These are phyloP conservation scores for Microplitis manilae DNA, from an alignment of 2,888 invertebrate genomes.

Conservation along the genomic window DNA sequence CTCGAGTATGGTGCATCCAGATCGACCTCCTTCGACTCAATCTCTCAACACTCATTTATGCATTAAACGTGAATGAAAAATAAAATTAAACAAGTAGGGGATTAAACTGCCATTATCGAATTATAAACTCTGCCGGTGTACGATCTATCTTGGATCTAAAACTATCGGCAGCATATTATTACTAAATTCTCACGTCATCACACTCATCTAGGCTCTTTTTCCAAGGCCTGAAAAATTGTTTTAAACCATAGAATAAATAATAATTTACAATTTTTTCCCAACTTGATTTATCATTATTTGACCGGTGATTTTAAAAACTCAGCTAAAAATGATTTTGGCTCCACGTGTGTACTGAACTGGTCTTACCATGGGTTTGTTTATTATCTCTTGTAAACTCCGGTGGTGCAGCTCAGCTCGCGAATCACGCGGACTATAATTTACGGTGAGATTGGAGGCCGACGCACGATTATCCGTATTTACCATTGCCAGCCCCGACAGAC, in stretches of 20 bases:
- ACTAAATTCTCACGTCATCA: slow-evolving; percentile 71
- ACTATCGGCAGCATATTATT: slow-evolving; percentile 69
- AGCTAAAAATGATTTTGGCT: too few relatives aligned
- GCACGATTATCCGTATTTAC: slow-evolving; percentile 61
- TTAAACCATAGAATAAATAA: too few relatives aligned
- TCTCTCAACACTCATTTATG: not conserved
- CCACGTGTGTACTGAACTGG: too few relatives aligned
- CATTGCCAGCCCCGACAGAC: slow-evolving; percentile 51
- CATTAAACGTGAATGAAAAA: not conserved
- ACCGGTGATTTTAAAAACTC: too few relatives aligned
- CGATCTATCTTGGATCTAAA: slow-evolving; percentile 64
- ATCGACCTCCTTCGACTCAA: not conserved
- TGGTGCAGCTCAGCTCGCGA: slow-evolving; percentile 29
- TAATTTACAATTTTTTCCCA: too few relatives aligned
- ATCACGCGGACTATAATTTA: slow-evolving; percentile 55
- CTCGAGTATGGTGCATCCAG: not conserved
- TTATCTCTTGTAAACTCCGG: not conserved
- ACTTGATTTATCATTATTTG: too few relatives aligned
- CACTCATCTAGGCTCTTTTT: slow-evolving; percentile 35
- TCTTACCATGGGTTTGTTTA: slow-evolving; percentile 25
- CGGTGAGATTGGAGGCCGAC: slow-evolving; percentile 50
- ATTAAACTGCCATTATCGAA: slow-evolving; percentile 65
- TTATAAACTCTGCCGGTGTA: slow-evolving; percentile 69
- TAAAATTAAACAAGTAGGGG: not conserved
- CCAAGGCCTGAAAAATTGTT: too few relatives aligned